Evolutionary conservation across 2,113 vertebrate genomes (phyloP).

Genomic region (Ranitomeya imitator): DNA sequence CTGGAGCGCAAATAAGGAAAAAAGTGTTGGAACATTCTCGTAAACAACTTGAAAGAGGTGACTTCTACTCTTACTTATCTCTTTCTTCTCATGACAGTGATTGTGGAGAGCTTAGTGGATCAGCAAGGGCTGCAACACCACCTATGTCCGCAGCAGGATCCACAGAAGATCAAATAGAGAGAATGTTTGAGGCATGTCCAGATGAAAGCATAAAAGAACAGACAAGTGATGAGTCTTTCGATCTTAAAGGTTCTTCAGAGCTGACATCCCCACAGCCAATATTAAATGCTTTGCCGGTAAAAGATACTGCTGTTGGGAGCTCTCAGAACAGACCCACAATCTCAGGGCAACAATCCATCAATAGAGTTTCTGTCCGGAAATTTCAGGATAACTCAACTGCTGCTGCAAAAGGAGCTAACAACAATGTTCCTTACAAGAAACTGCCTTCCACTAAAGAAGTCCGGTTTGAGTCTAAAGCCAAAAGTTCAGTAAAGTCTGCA

Average conservation of each 20-base stretch:
- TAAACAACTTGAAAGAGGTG: slow-evolving; percentile 86
- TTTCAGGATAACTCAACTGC: slow-evolving; percentile 29
- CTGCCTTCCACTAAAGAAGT: slow-evolving; percentile 29
- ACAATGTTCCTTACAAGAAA: slow-evolving; percentile 33
- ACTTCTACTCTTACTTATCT: slow-evolving; percentile 97
- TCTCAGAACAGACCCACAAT: slow-evolving; percentile 16
- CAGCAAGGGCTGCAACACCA: slow-evolving; percentile 78
- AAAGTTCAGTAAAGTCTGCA: slow-evolving; percentile 26
- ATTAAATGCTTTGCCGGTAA: not conserved
- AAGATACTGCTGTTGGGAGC: slow-evolving; percentile 1
- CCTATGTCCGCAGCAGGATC: slow-evolving; percentile 67
- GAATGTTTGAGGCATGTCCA: slow-evolving; percentile 85
- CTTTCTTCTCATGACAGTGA: slow-evolving; percentile 98
- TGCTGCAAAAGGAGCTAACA: slow-evolving; percentile 5
- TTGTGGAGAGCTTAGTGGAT: slow-evolving; percentile 91
- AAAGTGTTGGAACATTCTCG: slow-evolving; percentile 95
- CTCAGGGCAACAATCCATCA: slow-evolving; percentile 27
- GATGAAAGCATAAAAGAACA: slow-evolving; percentile 79
- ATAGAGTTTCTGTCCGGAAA: slow-evolving; percentile 22
- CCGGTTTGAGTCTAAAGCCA: slow-evolving; percentile 10
- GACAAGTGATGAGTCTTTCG: slow-evolving; percentile 60
- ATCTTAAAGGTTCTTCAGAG: not conserved
- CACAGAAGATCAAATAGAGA: slow-evolving; percentile 85
- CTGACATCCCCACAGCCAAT: not conserved
- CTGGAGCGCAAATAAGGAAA: slow-evolving; percentile 87